These are phyloP conservation scores for Periphyllus acericola DNA, from an alignment of 2,888 invertebrate species.

Conservation along the genomic window DNA sequence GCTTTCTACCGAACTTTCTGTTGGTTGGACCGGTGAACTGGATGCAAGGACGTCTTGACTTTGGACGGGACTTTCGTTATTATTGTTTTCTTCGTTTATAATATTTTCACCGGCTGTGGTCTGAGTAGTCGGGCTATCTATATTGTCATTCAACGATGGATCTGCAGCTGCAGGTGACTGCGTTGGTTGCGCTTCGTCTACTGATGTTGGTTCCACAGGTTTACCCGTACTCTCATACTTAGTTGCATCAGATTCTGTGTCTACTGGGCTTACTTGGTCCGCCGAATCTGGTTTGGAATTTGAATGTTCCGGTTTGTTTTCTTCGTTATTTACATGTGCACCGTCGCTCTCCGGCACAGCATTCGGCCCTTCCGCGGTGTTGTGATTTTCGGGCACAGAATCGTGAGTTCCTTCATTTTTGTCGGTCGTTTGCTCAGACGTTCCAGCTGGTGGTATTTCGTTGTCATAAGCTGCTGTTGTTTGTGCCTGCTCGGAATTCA, in stretches of 20 bases:
- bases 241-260: not conserved
- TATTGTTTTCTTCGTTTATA: not conserved
- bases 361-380: not conserved
- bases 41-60: not conserved
- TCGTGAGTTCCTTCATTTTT: slow-evolving; percentile 18
- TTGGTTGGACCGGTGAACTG: not conserved
- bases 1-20: not conserved
- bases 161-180: not conserved
- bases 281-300: not conserved
- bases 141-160: not conserved
- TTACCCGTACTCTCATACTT: not conserved
- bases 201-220: not conserved
- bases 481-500: not conserved
- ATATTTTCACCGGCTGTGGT: not conserved
- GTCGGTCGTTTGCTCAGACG: not conserved
- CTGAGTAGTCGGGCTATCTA: not conserved
- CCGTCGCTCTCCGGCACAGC: not conserved
- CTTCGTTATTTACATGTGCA: not conserved
- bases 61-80: not conserved
- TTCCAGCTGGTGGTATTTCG: not conserved
- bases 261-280: not conserved
- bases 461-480: not conserved
- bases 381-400: not conserved
- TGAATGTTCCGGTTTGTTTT: not conserved
- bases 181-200: not conserved